Conservation (phyloP, 2,888 invertebrate species). For the Rhagium mordax region DNA sequence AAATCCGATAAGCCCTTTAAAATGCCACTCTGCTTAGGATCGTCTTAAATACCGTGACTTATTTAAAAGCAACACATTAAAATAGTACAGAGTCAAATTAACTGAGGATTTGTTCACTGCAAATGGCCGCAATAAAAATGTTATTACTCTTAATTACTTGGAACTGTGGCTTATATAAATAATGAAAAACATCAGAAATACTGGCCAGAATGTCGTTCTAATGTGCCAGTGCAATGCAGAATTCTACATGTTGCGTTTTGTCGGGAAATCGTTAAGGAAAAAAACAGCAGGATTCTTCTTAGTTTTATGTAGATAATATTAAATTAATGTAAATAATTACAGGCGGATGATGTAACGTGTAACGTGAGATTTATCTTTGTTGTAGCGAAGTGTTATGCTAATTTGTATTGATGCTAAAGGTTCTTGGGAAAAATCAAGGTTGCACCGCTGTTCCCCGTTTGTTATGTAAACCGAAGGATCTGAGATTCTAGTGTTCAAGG, state of each 20-base stretch:
- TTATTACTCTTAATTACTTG: slow-evolving; percentile 65
- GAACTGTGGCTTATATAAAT: slow-evolving; percentile 62
- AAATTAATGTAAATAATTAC: slow-evolving; percentile 47
- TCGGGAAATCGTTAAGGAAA: slow-evolving; percentile 46
- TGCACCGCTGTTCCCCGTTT: background rate
- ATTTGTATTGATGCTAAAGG: slow-evolving; percentile 4
- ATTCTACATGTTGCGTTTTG: slow-evolving; percentile 34
- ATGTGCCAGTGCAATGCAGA: slow-evolving; percentile 50
- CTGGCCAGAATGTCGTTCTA: slow-evolving; percentile 57
- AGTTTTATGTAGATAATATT: slow-evolving; percentile 47
- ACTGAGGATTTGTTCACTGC: slow-evolving; percentile 53
- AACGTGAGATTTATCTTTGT: slow-evolving; percentile 16
- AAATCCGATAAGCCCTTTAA: slow-evolving; percentile 52
- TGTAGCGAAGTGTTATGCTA: slow-evolving; percentile 22
- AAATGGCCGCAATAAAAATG: slow-evolving; percentile 63
- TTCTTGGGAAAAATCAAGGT: slow-evolving; percentile 27
- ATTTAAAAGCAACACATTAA: slow-evolving; percentile 44
- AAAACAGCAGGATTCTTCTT: slow-evolving; percentile 31
- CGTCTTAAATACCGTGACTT: slow-evolving; percentile 40
- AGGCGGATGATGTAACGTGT: slow-evolving; percentile 29
- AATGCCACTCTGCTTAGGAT: slow-evolving; percentile 46
- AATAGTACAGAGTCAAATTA: slow-evolving; percentile 54
- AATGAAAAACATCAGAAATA: slow-evolving; percentile 57
- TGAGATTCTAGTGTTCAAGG: slow-evolving; percentile 2
- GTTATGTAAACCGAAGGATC: slow-evolving; percentile 19